phyloP scores from a whole-genome alignment of 92 coral and sea anemone genomes.

The Nematostella vectensis region DNA sequence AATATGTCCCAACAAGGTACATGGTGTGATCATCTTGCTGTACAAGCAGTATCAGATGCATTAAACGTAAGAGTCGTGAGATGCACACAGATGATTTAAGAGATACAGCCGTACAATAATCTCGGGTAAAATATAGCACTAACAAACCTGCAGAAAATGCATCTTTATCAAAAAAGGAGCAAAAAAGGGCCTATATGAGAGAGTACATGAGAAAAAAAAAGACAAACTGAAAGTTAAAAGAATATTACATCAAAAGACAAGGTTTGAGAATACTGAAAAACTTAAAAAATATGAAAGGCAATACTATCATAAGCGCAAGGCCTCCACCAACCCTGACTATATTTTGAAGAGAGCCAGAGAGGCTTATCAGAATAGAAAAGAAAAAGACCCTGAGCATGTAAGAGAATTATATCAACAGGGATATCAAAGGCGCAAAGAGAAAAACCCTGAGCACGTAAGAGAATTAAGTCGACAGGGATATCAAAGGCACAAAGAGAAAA shows the following conservation, averaged over 20 bases:
- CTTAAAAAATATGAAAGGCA: constrained; percentile 19
- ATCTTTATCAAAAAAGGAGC: constrained; percentile 10
- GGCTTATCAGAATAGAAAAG: constrained; percentile 7
- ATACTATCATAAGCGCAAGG: constrained; percentile 8
- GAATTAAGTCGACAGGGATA: constrained; percentile 11
- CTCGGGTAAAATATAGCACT: not conserved
- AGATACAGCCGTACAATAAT: not conserved
- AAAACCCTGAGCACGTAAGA: constrained; percentile 19
- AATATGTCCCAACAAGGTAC: constrained; percentile 48
- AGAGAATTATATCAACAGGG: too few species aligned
- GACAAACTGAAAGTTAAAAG: constrained; percentile 16
- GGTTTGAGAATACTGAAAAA: constrained; percentile 19
- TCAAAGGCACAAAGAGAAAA: constrained; percentile 2
- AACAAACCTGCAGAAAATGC: constrained; percentile 3
- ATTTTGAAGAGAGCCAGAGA: constrained; percentile 9
- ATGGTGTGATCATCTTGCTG: constrained; percentile 47
- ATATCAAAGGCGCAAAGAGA: constrained; percentile 6
- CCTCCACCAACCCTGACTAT: constrained; percentile 14
- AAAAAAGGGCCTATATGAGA: constrained; percentile 24
- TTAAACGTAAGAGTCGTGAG: constrained; percentile 22
- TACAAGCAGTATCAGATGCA: constrained; percentile 58
- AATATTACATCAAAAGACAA: constrained; percentile 10
- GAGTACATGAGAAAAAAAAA: constrained; percentile 24
- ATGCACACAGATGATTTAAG: not conserved
- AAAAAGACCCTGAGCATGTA: constrained; percentile 19